Conservation (phyloP, 2,797 vertebrate species). For the Schizopygopsis malacanthus region DNA sequence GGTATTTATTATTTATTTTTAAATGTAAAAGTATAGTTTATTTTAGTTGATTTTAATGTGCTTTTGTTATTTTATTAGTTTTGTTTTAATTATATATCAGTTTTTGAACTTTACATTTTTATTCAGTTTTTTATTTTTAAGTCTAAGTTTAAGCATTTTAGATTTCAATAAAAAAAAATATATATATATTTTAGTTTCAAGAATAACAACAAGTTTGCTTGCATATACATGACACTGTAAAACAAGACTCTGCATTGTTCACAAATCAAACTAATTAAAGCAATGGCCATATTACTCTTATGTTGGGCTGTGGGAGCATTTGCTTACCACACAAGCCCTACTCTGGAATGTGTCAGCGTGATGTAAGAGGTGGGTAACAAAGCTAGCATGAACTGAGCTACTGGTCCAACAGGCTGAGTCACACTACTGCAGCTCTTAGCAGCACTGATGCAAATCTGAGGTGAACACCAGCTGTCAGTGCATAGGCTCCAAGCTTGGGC, state of each 20-base stretch:
- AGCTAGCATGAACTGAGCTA: conserved; percentile 41
- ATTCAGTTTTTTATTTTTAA: not conserved
- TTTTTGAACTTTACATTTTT: not conserved
- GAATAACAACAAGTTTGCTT: not conserved
- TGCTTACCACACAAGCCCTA: conserved; percentile 31
- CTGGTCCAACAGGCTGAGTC: conserved; percentile 51
- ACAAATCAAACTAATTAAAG: conserved; percentile 9
- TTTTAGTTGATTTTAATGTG: not conserved
- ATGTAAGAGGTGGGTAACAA: conserved; percentile 50
- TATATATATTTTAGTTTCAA: not conserved
- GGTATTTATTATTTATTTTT: too few relatives aligned
- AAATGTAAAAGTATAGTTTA: too few relatives aligned
- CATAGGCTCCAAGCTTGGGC: conserved; percentile 10
- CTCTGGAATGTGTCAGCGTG: conserved; percentile 50
- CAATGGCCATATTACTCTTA: conserved; percentile 27
- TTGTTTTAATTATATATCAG: not conserved
- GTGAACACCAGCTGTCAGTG: conserved; percentile 34
- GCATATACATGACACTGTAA: not conserved
- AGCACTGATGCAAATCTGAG: conserved; percentile 44
- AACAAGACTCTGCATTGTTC: conserved; percentile 11
- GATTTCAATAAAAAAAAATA: not conserved
- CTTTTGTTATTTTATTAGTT: not conserved
- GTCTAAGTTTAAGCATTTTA: not conserved
- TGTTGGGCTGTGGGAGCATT: conserved; percentile 12
- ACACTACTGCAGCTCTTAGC: conserved; percentile 37